These are phyloP conservation scores for Eupleurogrammus muticus DNA, from an alignment of 2,797 vertebrate species.

Conservation along the genomic window DNA sequence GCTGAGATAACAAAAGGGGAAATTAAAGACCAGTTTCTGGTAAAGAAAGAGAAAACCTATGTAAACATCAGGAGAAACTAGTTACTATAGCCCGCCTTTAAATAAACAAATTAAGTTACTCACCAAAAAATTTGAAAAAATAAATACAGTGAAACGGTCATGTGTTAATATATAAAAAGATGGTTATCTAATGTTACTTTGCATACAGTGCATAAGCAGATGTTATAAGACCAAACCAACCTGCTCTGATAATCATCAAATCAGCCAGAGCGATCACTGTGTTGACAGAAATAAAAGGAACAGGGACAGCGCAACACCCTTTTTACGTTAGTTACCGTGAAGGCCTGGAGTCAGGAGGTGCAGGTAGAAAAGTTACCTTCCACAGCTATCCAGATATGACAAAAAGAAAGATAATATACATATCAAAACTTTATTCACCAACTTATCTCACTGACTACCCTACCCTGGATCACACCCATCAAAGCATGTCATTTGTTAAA, in stretches of 20 bases:
- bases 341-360: neutral
- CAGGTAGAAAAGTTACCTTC: neutral
- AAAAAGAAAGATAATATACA: conserved; percentile 2
- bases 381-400: neutral
- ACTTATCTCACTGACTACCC: neutral
- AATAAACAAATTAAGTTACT: too few relatives aligned
- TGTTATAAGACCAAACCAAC: conserved; percentile 10
- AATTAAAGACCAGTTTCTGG: too few relatives aligned
- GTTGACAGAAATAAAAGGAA: conserved; percentile 5
- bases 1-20: too few relatives aligned
- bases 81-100: too few relatives aligned
- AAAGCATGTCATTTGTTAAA: conserved; percentile 25
- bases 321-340: neutral
- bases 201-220: neutral
- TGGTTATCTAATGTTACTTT: neutral
- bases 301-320: neutral
- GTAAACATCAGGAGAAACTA: too few relatives aligned
- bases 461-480: conserved; percentile 9
- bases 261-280: neutral
- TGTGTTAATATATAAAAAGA: neutral
- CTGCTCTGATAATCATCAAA: neutral
- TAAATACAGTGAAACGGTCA: too few relatives aligned
- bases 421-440: neutral
- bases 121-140: too few relatives aligned
- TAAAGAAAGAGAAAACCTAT: too few relatives aligned